Conservation (phyloP, 2,888 invertebrate species). For the Hybos culiciformis region DNA sequence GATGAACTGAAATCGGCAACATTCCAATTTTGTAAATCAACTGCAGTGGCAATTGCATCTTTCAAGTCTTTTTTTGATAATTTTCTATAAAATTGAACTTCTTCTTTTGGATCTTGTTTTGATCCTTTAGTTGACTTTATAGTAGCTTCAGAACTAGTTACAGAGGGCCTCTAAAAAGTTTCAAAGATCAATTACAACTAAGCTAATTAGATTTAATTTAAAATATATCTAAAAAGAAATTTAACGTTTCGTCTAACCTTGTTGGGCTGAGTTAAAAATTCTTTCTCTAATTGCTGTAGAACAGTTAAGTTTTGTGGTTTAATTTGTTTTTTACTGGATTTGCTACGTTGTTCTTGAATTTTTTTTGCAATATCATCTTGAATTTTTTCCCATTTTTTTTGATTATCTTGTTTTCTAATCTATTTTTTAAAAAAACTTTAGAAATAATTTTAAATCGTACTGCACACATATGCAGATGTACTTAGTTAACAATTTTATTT, state of each 20-base stretch:
- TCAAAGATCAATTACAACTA: not conserved
- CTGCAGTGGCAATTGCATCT: slow-evolving; percentile 25
- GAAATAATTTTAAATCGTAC: too few species aligned
- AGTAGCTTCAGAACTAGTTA: too few species aligned
- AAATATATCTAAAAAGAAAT: not conserved
- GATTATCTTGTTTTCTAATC: slow-evolving; percentile 3
- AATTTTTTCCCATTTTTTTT: slow-evolving; percentile 15
- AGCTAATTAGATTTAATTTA: not conserved
- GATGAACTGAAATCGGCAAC: slow-evolving; percentile 13
- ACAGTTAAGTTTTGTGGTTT: not conserved
- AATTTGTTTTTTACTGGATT: too few species aligned
- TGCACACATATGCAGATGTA: too few species aligned
- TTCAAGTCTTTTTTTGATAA: slow-evolving; percentile 19
- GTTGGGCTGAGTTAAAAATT: not conserved
- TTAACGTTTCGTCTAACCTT: not conserved
- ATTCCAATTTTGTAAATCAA: slow-evolving; percentile 22
- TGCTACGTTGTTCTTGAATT: too few species aligned
- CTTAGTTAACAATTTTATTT: not conserved
- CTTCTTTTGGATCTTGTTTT: not conserved
- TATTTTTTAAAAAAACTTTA: not conserved
- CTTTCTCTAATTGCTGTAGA: not conserved
- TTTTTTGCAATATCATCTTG: slow-evolving; percentile 14
- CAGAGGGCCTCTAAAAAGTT: not conserved
- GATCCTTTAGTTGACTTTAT: too few species aligned
- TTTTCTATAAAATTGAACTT: slow-evolving; percentile 5